Base-by-base conservation (phyloP, 1,140 invertebrate species). In the Trachelipus rathkii region DNA sequence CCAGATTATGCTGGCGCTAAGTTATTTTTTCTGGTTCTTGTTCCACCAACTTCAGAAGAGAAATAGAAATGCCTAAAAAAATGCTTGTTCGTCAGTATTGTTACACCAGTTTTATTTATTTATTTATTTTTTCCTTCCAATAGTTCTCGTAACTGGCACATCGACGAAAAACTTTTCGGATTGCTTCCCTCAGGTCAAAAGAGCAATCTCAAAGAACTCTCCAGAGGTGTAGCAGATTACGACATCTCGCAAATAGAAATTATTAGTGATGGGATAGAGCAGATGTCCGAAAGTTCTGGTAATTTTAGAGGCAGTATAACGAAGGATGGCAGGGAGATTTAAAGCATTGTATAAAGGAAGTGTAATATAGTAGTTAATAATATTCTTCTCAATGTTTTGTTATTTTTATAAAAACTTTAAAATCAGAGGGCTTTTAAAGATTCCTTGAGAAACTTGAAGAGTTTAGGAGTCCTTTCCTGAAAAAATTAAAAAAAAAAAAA, bases 241-340 rank as follows among this genome's bases (percentile, higher is more conserved):
- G 79, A 81, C 67, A 76, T 81, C 50, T 45, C 77, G 8, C 60
- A 81, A 68, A 33, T 81, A 13, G 79, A 81, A 74, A 81, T 81
- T 50, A 74, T 81, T 10, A 74, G 79, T n/a, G 79, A 81, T 1
- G 79, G 79, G 11, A 68, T 81, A 0, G 19, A 33, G 1, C 45
- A 53, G 10, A 72, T 73, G 66, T 72, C 68, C 21, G 53, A 67
- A 7, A 33, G 33, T 33, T 33, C 33, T 1, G 33, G 33, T 33
- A 69, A 24, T 15, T 72, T 75, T 69, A 43, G 73, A 21, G 77
- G 77, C 13, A 78, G 77, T 53, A n/a, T 78, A 44, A 44, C 53
- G 71, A 50, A 66, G 10, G 10, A 23, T 4, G 50, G 33, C 33
- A 6, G 2, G 33, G 6, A 33, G 1, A 33, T 33, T 33, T 33